Base-by-base conservation (phyloP, 23 tunicate species). In the Phallusia fumigata region DNA sequence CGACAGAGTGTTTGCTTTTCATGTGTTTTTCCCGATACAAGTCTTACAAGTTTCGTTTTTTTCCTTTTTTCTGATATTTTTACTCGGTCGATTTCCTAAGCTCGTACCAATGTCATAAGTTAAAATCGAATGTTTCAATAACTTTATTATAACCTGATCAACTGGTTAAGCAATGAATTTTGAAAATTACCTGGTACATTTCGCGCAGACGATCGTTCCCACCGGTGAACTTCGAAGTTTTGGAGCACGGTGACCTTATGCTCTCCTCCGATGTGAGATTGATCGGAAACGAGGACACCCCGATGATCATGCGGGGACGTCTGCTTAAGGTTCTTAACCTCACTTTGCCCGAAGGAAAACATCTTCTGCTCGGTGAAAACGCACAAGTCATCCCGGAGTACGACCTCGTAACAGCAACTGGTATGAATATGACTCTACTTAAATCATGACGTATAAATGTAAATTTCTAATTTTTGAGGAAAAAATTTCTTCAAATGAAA, bases 181-280 rank as follows among this genome's bases (percentile, higher is more conserved):
- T 3, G 47, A 40, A 40, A 40, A 40, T 40, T 10, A 40, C 5
- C 47, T 40, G 5, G 5, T 40, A 40, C 47, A 10, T 40, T 40
- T 40, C 47, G 47, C 47, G 0, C 74, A 80, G 83, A 26, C 83
- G 83, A 6, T 80, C 83, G 13, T 33, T 80, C 50, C 83, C 83
- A 24, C 74, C 83, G 12, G 81, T 80, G 36, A 80, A 80, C 44
- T 80, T 80, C 74, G 40, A 53, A 32, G 83, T 80, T 18, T n/a
- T 53, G 36, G 83, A 80, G 51, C 47, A 64, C 19, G 83, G 74
- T 64, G 52, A 30, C 36, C 75, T 80, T 0, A 53, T 80, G 47
- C 45, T 80, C 12, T 80, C 83, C 10, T 50, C 83, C 10, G 83
- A 80, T 31, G 64, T 52, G 19, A 80, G 83, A 80, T 35, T 80